Base-by-base conservation (phyloP, 2,797 vertebrate species). In the Paguma larvata region DNA sequence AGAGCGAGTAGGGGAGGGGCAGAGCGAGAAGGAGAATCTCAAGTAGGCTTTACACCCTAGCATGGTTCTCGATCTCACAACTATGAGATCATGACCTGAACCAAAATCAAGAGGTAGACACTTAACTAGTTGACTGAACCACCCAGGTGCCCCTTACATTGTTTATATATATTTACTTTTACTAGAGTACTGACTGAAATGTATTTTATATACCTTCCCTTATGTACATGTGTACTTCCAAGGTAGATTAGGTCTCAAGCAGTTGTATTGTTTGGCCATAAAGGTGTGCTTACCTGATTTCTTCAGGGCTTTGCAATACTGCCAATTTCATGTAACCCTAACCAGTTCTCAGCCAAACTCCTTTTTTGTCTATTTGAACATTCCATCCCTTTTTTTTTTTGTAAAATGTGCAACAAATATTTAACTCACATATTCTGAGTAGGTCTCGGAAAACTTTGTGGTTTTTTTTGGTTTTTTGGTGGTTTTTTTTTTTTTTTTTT, bases 381-480 rank as follows among this genome's bases (percentile, higher is more conserved):
- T 34, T 87, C 5, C 16, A 21, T 63, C 63, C 34, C 12, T 6
- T 65, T 65, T 89, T 32, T 63, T 75, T 86, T 80, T 75, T 59
- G 56, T 59, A 59, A 59, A 59, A 59, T 59, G 56, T 59, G 56
- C 56, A 59, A 21, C 21, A 91, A 38, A 59, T 92, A 51, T 63
- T 83, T 87, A 93, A 83, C 62, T 59, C 56, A 34, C 27, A 6
- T 80, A 68, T 82, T 63, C 65, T 65, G 65, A 91, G 51, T 67
- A 94, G 32, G 44, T 15, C 83, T 87, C 48, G 44, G 51, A 94
- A 80, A 94, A n/a, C 79, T 93, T 11, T 91, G 65, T n/a, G n/a
- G n/a, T n/a, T n/a, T n/a, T n/a, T n/a, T n/a, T n/a, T n/a, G n/a
- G n/a, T n/a, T n/a, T n/a, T n/a, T n/a, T n/a, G n/a, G n/a, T n/a